phyloP scores from a whole-genome alignment of 2,888 invertebrate species.

The Mamestra brassicae region DNA sequence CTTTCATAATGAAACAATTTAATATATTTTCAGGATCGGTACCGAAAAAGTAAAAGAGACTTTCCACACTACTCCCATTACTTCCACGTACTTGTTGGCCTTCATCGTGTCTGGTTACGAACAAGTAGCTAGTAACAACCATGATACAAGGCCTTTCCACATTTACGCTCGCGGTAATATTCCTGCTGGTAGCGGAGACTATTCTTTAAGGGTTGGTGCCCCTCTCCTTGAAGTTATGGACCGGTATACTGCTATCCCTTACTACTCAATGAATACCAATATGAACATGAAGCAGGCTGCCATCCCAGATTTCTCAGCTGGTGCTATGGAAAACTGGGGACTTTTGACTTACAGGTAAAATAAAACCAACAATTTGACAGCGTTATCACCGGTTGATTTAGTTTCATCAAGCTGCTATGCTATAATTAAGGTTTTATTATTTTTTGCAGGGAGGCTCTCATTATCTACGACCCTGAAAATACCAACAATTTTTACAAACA shows the following conservation, averaged over 20 bases:
- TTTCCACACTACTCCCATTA: constrained; percentile 91
- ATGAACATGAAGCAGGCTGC: constrained; percentile 93
- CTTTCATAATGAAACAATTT: neutral
- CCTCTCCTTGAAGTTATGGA: constrained; percentile 89
- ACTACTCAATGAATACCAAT: constrained; percentile 85
- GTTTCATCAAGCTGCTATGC: neutral
- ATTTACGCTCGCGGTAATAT: constrained; percentile 87
- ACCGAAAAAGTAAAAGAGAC: constrained; percentile 78
- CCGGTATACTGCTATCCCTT: constrained; percentile 89
- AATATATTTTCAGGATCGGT: constrained; percentile 35
- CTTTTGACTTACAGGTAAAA: constrained; percentile 93
- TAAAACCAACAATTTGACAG: neutral
- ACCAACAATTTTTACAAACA: constrained; percentile 91
- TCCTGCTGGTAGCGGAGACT: constrained; percentile 81
- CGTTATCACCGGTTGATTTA: neutral
- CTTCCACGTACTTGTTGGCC: constrained; percentile 96
- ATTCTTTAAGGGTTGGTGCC: constrained; percentile 86
- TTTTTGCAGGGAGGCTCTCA: constrained; percentile 90
- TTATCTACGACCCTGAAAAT: constrained; percentile 87
- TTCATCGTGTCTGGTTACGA: constrained; percentile 96
- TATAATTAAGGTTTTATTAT: neutral
- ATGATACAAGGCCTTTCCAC: constrained; percentile 76
- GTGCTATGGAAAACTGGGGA: constrained; percentile 97
- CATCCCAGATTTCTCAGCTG: constrained; percentile 94
- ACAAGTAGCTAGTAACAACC: constrained; percentile 70